phyloP scores from a whole-genome alignment of 2,113 vertebrate genomes.

The Melanotaenia duboulayi region DNA sequence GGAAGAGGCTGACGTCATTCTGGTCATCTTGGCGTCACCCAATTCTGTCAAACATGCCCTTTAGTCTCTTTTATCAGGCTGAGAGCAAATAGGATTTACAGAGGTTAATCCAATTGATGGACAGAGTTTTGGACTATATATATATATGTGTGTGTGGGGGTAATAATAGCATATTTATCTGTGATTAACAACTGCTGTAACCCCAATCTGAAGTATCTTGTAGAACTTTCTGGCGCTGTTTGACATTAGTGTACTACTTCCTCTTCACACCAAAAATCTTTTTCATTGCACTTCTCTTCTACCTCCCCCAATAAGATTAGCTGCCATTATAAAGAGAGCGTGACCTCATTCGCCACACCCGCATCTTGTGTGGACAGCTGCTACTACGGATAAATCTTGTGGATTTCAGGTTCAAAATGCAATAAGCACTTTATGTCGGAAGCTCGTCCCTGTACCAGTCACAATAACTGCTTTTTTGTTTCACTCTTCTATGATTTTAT shows the following conservation, averaged over 20 bases:
- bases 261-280: not conserved
- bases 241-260: not conserved
- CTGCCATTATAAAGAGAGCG: slow-evolving; percentile 18
- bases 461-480: not conserved
- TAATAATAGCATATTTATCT: slow-evolving; percentile 31
- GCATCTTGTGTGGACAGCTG: slow-evolving; percentile 24
- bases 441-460: not conserved
- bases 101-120: slow-evolving; percentile 27
- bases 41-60: slow-evolving; percentile 12
- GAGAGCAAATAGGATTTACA: slow-evolving; percentile 41
- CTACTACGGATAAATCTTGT: slow-evolving; percentile 10
- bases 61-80: slow-evolving; percentile 10
- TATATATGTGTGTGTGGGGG: slow-evolving; percentile 1
- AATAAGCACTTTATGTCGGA: not conserved
- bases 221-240: not conserved
- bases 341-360: slow-evolving; percentile 5
- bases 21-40: slow-evolving; percentile 12
- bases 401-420: not conserved
- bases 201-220: not conserved
- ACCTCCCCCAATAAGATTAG: not conserved
- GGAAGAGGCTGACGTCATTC: slow-evolving; percentile 32
- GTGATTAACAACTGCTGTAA: slow-evolving; percentile 1
- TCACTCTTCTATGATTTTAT: not conserved
- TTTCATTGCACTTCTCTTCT: not conserved
- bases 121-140: slow-evolving; percentile 21